Evolutionary conservation across 37 sponge, comb jelly and placozoan genomes (phyloP).

Genomic region (Crambe crambe): DNA sequence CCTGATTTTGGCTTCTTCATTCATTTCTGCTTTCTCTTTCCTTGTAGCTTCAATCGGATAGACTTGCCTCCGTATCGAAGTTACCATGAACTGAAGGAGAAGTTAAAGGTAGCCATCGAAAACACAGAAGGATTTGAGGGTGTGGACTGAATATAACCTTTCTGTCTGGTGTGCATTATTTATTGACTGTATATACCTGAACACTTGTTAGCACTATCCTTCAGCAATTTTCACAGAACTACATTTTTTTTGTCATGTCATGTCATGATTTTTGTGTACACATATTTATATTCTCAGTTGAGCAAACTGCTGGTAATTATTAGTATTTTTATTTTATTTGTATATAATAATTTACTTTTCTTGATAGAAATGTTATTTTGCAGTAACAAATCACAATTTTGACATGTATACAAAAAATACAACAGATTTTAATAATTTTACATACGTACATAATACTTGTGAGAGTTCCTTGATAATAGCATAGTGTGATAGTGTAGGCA

Average conservation of each 20-base stretch:
- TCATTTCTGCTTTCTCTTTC: constrained; percentile 40
- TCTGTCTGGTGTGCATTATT: background rate
- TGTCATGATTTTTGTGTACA: constrained; percentile 5
- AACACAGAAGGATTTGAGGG: constrained; percentile 93
- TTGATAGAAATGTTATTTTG: too few species aligned
- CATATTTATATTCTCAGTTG: background rate
- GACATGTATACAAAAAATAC: too few species aligned
- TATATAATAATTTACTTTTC: background rate
- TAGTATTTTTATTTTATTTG: background rate
- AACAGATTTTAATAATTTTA: too few species aligned
- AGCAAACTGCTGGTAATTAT: background rate
- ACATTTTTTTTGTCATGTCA: background rate
- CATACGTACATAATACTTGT: too few species aligned
- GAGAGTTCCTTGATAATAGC: too few species aligned
- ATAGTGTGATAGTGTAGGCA: too few species aligned
- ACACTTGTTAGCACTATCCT: background rate
- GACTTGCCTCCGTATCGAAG: constrained; percentile 89
- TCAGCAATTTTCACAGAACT: background rate
- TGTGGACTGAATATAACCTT: constrained; percentile 48
- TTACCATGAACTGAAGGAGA: constrained; percentile 86
- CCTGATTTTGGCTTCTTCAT: too few species aligned
- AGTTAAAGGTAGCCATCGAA: constrained; percentile 78
- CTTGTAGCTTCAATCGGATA: constrained; percentile 38
- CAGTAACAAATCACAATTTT: too few species aligned
- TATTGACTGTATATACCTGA: background rate